Evolutionary conservation across 2,113 vertebrate genomes (phyloP), one percentile per base, ranked within the genome.

Genomic region (Caranx melampygus): DNA sequence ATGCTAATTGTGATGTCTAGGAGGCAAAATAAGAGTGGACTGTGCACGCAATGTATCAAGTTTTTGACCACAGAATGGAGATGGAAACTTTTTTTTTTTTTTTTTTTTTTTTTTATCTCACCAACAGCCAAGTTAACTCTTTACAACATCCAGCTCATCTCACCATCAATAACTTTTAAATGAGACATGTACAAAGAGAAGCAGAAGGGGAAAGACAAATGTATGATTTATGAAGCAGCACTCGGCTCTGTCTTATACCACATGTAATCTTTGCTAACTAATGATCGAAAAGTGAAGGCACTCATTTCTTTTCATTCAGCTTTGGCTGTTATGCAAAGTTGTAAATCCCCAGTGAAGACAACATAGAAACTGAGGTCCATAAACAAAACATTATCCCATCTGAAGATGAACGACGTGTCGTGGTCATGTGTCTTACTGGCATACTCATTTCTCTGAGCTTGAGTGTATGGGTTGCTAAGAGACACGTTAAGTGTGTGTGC

Each of bases 381-480:
- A 87, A 91, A 91, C 79, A 88, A 88, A 87, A 90, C 90, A 86
- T 66, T 49, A 74, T 87, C 82, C 82, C 79, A 34, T 73, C 69
- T 10, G 51, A 83, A 76, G 65, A 86, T 57, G 73, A 91, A 87
- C 35, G 49, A 76, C 20, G 84, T 75, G 83, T 75, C 12, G 61
- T 15, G 3, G 86, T 92, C 81, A 88, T 81, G 76, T 86, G 91
- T 89, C 76, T 93, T 87, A 87, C 88, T 67, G 89, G 81, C 86
- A 91, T 10, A 79, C 79, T 91, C 84, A 88, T 91, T 89, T 88
- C 81, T 81, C 83, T 80, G 59, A 84, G 91, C 89, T 79, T 83
- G 87, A 89, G 82, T 91, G 85, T 83, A 79, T 72, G 55, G n/a
- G 92, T 95, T 94, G 94, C 93, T 89, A 90, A 55, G 95, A 91